phyloP scores from a whole-genome alignment of 2,113 vertebrate species.

The Alosa alosa region DNA sequence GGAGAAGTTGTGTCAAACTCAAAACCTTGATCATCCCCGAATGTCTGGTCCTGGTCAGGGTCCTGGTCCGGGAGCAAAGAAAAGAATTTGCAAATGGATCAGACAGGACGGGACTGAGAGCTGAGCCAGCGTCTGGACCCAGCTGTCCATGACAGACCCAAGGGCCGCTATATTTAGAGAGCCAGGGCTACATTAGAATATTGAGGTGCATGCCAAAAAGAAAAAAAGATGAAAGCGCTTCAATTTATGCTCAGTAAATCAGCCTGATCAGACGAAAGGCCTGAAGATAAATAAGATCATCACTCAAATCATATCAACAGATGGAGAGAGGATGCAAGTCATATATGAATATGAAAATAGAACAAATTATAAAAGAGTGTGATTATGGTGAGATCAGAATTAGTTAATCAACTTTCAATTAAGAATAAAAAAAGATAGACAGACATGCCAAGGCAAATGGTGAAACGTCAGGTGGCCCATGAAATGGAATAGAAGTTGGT shows the following conservation, averaged over 20 bases:
- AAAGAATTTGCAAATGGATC: neutral
- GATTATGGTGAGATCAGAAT: neutral
- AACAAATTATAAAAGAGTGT: neutral
- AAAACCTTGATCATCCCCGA: neutral
- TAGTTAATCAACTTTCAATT: neutral
- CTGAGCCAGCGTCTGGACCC: conserved; percentile 12
- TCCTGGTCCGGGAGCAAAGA: conserved; percentile 28
- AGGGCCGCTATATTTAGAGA: conserved; percentile 23
- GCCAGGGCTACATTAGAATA: neutral
- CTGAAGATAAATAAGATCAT: neutral
- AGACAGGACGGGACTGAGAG: neutral
- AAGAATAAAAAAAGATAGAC: neutral
- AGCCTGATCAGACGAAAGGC: neutral
- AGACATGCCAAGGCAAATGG: neutral
- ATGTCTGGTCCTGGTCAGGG: conserved; percentile 29
- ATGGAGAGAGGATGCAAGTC: neutral
- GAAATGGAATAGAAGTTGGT: neutral
- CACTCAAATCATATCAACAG: neutral
- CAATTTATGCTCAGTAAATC: neutral
- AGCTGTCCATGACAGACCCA: conserved; percentile 60
- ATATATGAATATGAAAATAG: neutral
- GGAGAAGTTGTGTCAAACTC: neutral
- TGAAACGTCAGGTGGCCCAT: neutral
- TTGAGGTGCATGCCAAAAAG: neutral
- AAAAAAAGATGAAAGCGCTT: neutral